phyloP scores from a whole-genome alignment of 2,888 invertebrate genomes.

The Isoperla grammatica region DNA sequence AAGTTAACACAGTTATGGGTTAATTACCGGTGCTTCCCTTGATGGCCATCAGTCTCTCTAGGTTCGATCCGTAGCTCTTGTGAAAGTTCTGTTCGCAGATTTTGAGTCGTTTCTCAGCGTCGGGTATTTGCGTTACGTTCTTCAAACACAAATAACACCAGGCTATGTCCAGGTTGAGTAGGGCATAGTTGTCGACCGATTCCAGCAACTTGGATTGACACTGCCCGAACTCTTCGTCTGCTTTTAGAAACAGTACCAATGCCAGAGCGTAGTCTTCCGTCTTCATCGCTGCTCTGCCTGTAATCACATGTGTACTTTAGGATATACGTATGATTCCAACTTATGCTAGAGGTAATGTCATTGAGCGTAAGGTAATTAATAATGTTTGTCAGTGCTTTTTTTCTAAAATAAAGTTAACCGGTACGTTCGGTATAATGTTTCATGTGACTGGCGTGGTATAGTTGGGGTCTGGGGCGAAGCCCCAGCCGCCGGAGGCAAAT shows the following conservation, averaged over 20 bases:
- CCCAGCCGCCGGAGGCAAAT: no score
- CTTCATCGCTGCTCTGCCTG: conserved; percentile 57
- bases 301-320: no score
- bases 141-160: conserved; percentile 81
- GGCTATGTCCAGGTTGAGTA: conserved; percentile 79
- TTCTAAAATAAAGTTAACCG: no score
- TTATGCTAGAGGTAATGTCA: no score
- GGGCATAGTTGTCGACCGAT: conserved; percentile 74
- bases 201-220: conserved; percentile 61
- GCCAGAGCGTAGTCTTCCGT: conserved; percentile 62
- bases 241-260: conserved; percentile 67
- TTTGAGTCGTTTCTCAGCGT: conserved; percentile 62
- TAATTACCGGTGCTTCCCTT: conserved; percentile 54
- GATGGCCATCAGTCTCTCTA: conserved; percentile 55
- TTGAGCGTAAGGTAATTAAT: no score
- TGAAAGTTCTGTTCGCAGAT: conserved; percentile 62
- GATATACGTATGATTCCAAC: no score
- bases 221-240: conserved; percentile 64
- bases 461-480: no score
- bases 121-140: conserved; percentile 63
- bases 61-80: conserved; percentile 59
- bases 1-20: no score
- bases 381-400: no score
- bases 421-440: no score
- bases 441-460: no score